phyloP scores from a whole-genome alignment of 2,113 vertebrate genomes.

The Eubucco bourcierii region DNA sequence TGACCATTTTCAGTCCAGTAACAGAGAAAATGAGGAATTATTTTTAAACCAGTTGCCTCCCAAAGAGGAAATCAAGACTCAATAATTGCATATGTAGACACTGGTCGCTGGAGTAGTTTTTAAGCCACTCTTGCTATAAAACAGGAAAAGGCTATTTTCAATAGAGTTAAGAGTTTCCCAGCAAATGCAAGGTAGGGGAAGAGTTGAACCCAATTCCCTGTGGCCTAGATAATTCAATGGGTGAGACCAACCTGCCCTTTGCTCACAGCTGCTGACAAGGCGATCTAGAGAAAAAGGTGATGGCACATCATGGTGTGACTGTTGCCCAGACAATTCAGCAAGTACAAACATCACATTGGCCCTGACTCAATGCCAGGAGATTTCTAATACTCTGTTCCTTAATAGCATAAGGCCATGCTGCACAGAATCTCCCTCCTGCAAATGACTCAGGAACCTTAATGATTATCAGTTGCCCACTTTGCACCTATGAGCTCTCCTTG shows the following conservation, averaged over 20 bases:
- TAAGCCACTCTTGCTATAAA: not conserved
- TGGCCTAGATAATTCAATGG: not conserved
- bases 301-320: not conserved
- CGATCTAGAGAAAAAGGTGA: not conserved
- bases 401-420: fast-evolving
- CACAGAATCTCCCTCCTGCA: not conserved
- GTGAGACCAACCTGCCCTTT: not conserved
- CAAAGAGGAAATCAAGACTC: not conserved
- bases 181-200: not conserved
- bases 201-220: not conserved
- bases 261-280: not conserved
- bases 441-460: not conserved
- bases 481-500: not conserved
- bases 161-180: not conserved
- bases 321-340: not conserved
- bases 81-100: fast-evolving
- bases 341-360: not conserved
- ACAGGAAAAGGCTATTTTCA: not conserved
- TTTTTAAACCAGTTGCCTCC: not conserved
- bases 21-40: not conserved
- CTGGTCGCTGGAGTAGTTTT: not conserved
- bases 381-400: not conserved
- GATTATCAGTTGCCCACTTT: not conserved
- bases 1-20: not conserved
- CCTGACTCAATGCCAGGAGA: not conserved